phyloP scores from a whole-genome alignment of 2,113 vertebrate genomes.

The Neoarius graeffei region DNA sequence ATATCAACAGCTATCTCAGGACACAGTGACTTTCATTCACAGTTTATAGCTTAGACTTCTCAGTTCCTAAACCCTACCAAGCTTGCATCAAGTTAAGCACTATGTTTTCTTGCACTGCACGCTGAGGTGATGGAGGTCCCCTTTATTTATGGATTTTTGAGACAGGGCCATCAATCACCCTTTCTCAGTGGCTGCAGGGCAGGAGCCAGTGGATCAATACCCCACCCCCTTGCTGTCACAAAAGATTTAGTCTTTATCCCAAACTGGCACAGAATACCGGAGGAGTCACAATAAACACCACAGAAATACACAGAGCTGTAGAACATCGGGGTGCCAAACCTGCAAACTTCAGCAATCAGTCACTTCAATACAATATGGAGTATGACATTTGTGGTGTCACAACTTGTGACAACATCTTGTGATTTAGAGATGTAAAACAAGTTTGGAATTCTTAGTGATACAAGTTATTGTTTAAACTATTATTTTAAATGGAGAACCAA shows the following conservation, averaged over 20 bases:
- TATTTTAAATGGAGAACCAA: background rate
- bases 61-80: slow-evolving; percentile 16
- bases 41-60: slow-evolving; percentile 2
- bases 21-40: slow-evolving; percentile 18
- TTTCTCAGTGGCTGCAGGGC: slow-evolving; percentile 34
- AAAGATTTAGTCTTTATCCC: slow-evolving; percentile 40
- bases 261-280: slow-evolving; percentile 35
- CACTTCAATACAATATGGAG: background rate
- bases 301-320: slow-evolving; percentile 4
- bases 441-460: background rate
- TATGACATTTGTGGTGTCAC: background rate
- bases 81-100: slow-evolving; percentile 7
- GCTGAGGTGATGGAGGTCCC: slow-evolving; percentile 28
- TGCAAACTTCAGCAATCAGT: slow-evolving; percentile 1
- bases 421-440: background rate
- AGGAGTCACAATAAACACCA: slow-evolving; percentile 5
- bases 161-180: slow-evolving; percentile 50
- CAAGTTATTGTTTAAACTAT: background rate
- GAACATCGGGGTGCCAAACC: background rate
- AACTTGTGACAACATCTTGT: background rate
- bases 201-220: slow-evolving; percentile 48
- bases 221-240: slow-evolving; percentile 31
- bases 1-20: slow-evolving; percentile 3
- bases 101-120: background rate
- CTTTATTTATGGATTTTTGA: slow-evolving; percentile 54